Evolutionary conservation across 2,888 invertebrate species (phyloP).

Genomic region (Chrysina gloriosa): DNA sequence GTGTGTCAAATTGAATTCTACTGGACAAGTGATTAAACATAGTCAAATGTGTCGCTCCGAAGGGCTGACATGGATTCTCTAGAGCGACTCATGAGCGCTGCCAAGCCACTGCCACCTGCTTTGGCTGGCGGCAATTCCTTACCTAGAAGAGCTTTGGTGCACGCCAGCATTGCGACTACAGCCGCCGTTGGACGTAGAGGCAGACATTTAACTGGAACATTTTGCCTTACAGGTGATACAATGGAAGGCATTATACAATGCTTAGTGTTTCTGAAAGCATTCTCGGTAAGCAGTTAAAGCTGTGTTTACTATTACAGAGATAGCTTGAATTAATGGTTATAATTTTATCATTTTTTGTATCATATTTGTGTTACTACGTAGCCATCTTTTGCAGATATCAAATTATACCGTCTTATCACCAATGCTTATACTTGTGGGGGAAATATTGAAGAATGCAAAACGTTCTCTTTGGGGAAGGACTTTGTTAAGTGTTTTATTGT

Average conservation of each 20-base stretch:
- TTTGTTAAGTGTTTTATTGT: constrained; percentile 11
- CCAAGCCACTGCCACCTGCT: constrained; percentile 75
- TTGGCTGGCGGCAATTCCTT: constrained; percentile 59
- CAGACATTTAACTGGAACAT: constrained; percentile 86
- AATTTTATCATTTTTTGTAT: no score
- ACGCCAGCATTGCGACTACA: constrained; percentile 79
- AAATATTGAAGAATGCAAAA: neutral
- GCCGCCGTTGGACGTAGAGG: constrained; percentile 81
- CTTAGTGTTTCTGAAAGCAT: constrained; percentile 91
- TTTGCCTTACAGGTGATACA: constrained; percentile 90
- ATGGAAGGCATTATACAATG: constrained; percentile 96
- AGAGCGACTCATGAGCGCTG: constrained; percentile 82
- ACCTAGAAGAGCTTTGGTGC: constrained; percentile 77
- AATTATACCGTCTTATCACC: no score
- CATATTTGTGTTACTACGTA: no score
- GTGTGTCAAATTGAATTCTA: constrained; percentile 20
- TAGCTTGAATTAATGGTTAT: no score
- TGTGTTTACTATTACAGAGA: no score
- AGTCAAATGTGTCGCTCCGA: constrained; percentile 42
- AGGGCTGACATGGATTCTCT: constrained; percentile 79
- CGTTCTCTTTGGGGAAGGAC: neutral
- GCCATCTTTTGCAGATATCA: no score
- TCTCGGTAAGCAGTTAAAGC: constrained; percentile 93
- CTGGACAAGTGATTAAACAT: constrained; percentile 23
- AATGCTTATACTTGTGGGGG: neutral